phyloP scores from a whole-genome alignment of 2,888 invertebrate species.

The Drosophila kanekoi region DNA sequence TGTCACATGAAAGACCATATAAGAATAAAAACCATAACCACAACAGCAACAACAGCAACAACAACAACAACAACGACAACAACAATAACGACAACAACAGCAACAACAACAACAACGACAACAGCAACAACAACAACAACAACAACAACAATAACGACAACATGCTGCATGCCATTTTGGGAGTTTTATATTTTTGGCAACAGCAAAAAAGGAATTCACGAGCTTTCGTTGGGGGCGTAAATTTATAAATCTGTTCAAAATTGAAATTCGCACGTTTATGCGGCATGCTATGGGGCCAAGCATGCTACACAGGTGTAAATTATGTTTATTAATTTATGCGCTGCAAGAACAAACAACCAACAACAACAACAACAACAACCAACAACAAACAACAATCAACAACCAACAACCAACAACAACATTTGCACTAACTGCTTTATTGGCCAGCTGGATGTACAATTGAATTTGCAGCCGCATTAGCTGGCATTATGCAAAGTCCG shows the following conservation, averaged over 20 bases:
- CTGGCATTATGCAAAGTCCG: conserved; percentile 46
- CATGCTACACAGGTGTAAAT: conserved; percentile 74
- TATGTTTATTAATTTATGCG: conserved; percentile 67
- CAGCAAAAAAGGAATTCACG: background rate
- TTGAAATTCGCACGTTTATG: conserved; percentile 52
- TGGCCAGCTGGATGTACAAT: conserved; percentile 49
- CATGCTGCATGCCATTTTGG: conserved; percentile 33
- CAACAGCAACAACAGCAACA: conserved; percentile 19
- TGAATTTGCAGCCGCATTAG: conserved; percentile 67
- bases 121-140: conserved; percentile 13
- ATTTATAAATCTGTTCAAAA: conserved; percentile 51
- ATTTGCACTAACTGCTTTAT: conserved; percentile 24
- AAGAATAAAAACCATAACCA: conserved; percentile 47
- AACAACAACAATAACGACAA: conserved; percentile 14
- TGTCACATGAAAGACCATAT: conserved; percentile 61
- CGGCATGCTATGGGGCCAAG: conserved; percentile 6
- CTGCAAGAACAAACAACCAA: background rate
- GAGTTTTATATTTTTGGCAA: conserved; percentile 27
- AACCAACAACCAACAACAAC: conserved; percentile 1
- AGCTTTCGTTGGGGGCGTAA: conserved; percentile 19
- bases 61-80: conserved; percentile 11
- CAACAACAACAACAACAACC: conserved; percentile 15
- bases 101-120: conserved; percentile 12
- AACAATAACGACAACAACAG: no score
- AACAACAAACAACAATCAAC: background rate